Conservation (phyloP, 2,113 vertebrate genomes). For the Daphoenositta chrysoptera region DNA sequence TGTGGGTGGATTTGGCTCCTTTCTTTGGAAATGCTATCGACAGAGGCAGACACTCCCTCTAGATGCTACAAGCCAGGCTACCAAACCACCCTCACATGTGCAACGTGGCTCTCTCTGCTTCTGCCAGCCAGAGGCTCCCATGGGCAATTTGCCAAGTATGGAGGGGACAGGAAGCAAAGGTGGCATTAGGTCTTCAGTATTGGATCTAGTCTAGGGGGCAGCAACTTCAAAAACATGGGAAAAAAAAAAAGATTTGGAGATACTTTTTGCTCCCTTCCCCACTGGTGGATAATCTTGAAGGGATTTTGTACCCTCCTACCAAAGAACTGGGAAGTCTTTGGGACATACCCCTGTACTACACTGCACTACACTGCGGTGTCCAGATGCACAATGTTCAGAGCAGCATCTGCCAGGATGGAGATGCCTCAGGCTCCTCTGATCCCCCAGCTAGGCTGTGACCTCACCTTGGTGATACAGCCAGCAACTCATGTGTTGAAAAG, state of each 20-base stretch:
- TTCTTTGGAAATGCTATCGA: neutral
- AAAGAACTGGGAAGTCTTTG: neutral
- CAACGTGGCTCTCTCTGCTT: neutral
- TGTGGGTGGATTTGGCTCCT: constrained; percentile 61
- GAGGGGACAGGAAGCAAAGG: neutral
- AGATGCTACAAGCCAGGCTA: neutral
- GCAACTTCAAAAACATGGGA: neutral
- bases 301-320: neutral
- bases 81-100: neutral
- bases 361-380: too few relatives aligned
- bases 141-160: accelerated
- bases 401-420: neutral
- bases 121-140: neutral
- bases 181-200: neutral
- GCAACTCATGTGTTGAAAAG: neutral
- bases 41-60: neutral
- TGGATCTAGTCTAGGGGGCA: neutral
- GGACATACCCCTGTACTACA: neutral
- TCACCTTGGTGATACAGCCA: neutral
- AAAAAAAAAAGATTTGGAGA: neutral
- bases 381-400: neutral
- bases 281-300: neutral
- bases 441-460: neutral
- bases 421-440: neutral
- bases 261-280: neutral